phyloP scores from a whole-genome alignment of 2,888 invertebrate genomes.

The Apotomis capreana region DNA sequence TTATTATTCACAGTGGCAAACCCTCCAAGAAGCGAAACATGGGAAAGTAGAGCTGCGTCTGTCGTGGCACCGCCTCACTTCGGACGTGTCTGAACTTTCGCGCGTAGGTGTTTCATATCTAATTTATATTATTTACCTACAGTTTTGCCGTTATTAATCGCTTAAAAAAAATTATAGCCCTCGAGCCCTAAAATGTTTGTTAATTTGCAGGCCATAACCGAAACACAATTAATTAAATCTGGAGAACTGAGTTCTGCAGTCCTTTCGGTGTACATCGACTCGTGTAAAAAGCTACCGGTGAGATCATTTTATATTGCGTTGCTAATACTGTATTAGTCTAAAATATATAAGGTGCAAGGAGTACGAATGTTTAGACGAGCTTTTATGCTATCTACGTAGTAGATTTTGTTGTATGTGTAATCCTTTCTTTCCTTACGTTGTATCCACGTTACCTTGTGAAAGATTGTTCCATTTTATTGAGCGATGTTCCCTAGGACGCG shows the following conservation, averaged over 20 bases:
- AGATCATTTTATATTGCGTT: slow-evolving; percentile 54
- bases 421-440: too few species aligned
- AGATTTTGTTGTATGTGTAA: too few species aligned
- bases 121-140: too few species aligned
- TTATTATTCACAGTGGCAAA: slow-evolving; percentile 90
- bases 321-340: neutral
- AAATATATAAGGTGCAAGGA: too few species aligned
- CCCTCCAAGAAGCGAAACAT: slow-evolving; percentile 96
- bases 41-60: slow-evolving; percentile 96
- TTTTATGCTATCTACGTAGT: too few species aligned
- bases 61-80: slow-evolving; percentile 93
- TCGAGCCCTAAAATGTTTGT: neutral
- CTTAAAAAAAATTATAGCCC: too few species aligned
- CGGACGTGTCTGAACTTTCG: slow-evolving; percentile 87
- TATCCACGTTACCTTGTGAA: too few species aligned
- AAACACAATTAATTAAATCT: slow-evolving; percentile 89
- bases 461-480: too few species aligned
- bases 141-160: too few species aligned
- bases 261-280: slow-evolving; percentile 95
- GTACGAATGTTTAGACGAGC: too few species aligned
- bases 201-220: slow-evolving; percentile 85
- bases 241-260: slow-evolving; percentile 90
- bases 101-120: slow-evolving; percentile 75
- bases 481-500: slow-evolving; percentile 80
- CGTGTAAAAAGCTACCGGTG: slow-evolving; percentile 95